These are phyloP conservation scores for Heteropelma amictum DNA, from an alignment of 2,888 invertebrate species.

Conservation along the genomic window DNA sequence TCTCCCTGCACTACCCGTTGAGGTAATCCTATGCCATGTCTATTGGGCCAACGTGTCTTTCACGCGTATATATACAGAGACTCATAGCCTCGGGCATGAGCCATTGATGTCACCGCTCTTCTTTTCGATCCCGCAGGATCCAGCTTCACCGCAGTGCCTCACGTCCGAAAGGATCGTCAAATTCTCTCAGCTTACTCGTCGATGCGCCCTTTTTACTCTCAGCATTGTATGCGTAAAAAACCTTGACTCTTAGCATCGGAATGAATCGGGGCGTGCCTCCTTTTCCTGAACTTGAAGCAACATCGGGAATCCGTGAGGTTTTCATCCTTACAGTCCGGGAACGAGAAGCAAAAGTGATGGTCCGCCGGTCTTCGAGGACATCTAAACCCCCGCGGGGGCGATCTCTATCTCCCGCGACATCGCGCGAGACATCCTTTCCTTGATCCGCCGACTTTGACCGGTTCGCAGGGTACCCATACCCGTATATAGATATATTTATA, in stretches of 20 bases:
- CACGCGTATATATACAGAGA: slow-evolving; percentile 1
- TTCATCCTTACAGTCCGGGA: background rate
- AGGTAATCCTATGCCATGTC: slow-evolving; percentile 45
- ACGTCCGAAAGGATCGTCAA: background rate
- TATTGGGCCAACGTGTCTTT: slow-evolving; percentile 52
- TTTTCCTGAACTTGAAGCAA: background rate
- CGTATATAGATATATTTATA: background rate
- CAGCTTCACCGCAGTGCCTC: background rate
- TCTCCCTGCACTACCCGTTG: slow-evolving; percentile 2
- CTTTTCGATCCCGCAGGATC: slow-evolving; percentile 41
- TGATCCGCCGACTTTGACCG: slow-evolving; percentile 71
- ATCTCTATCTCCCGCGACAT: slow-evolving; percentile 72
- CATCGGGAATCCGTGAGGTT: slow-evolving; percentile 12
- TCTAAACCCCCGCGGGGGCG: slow-evolving; percentile 49
- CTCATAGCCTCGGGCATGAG: slow-evolving; percentile 42
- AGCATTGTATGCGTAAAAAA: background rate
- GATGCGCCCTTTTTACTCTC: background rate
- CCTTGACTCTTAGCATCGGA: slow-evolving; percentile 23
- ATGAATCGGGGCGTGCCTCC: slow-evolving; percentile 59
- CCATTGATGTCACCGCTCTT: slow-evolving; percentile 67
- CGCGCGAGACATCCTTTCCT: slow-evolving; percentile 71
- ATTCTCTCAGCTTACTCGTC: background rate
- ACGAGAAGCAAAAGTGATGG: slow-evolving; percentile 21
- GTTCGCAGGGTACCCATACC: slow-evolving; percentile 8
- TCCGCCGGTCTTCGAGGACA: slow-evolving; percentile 21